Evolutionary conservation across 2,797 vertebrate genomes (phyloP).

Genomic region (Xyrichtys novacula): DNA sequence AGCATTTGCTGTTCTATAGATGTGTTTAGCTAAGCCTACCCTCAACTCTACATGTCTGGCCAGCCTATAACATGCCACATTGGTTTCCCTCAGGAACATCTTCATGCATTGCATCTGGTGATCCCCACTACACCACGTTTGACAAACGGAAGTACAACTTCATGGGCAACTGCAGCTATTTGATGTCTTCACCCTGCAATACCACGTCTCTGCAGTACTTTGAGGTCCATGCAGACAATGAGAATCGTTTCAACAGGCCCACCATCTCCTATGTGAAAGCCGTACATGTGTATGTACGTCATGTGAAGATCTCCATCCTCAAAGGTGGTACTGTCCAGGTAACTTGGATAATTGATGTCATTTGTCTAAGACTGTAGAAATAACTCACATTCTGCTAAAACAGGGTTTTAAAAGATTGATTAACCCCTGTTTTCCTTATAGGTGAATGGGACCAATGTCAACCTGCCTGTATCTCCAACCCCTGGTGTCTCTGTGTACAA

Average conservation of each 20-base stretch:
- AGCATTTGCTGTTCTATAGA: not conserved
- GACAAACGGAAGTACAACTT: constrained; percentile 82
- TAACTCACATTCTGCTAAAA: too few species aligned
- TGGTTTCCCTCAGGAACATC: constrained; percentile 63
- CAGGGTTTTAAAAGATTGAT: too few species aligned
- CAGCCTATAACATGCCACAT: not conserved
- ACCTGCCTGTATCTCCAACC: constrained; percentile 76
- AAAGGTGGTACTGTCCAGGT: constrained; percentile 85
- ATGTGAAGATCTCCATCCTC: constrained; percentile 81
- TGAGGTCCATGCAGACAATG: constrained; percentile 84
- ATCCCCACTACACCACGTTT: constrained; percentile 87
- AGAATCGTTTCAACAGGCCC: constrained; percentile 80
- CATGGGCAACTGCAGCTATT: constrained; percentile 88
- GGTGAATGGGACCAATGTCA: constrained; percentile 81
- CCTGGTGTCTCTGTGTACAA: constrained; percentile 77
- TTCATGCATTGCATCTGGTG: constrained; percentile 77
- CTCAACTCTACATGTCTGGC: not conserved
- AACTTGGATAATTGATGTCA: too few species aligned
- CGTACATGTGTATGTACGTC: constrained; percentile 79
- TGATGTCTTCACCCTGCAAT: constrained; percentile 83
- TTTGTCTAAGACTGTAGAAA: too few species aligned
- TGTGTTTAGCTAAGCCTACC: too few species aligned
- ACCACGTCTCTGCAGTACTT: constrained; percentile 72
- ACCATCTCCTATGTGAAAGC: constrained; percentile 83
- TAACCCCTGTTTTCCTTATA: constrained; percentile 32